phyloP scores from a whole-genome alignment of 2,888 invertebrate species.

The Caenorhabditis uteleia region DNA sequence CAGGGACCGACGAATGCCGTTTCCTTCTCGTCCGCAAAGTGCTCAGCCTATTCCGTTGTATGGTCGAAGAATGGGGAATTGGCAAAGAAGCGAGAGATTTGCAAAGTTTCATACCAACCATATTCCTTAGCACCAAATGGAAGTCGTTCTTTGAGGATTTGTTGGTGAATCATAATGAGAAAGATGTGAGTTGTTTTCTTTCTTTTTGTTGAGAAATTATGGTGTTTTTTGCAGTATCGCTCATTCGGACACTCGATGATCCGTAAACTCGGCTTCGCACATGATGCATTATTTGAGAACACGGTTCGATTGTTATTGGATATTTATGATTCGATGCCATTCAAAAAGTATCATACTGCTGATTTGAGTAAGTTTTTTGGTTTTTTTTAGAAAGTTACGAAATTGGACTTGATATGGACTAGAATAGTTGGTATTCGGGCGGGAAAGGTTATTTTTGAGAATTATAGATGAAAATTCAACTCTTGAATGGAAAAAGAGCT shows the following conservation, averaged over 20 bases:
- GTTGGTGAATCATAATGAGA: constrained; percentile 26
- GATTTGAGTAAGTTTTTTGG: constrained; percentile 13
- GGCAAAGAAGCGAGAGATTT: background rate
- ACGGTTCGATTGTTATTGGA: constrained; percentile 27
- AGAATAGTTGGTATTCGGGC: no score
- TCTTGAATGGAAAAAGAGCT: no score
- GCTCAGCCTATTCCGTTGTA: constrained; percentile 14
- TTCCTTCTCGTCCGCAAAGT: constrained; percentile 25
- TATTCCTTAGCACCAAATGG: constrained; percentile 20
- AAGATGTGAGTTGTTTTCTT: no score
- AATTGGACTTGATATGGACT: no score
- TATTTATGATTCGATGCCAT: constrained; percentile 26
- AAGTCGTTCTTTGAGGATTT: constrained; percentile 25
- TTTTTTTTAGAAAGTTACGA: no score
- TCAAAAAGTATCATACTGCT: constrained; percentile 10
- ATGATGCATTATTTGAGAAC: no score
- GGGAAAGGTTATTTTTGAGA: no score
- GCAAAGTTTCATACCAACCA: background rate
- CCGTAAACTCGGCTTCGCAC: no score
- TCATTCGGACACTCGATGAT: no score
- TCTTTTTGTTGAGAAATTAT: no score
- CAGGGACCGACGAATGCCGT: constrained; percentile 33
- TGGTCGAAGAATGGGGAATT: constrained; percentile 8
- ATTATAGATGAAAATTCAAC: no score
- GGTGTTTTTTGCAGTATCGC: no score